Conservation (phyloP, 2,113 vertebrate species). For the Hippocampus mohnikei region DNA sequence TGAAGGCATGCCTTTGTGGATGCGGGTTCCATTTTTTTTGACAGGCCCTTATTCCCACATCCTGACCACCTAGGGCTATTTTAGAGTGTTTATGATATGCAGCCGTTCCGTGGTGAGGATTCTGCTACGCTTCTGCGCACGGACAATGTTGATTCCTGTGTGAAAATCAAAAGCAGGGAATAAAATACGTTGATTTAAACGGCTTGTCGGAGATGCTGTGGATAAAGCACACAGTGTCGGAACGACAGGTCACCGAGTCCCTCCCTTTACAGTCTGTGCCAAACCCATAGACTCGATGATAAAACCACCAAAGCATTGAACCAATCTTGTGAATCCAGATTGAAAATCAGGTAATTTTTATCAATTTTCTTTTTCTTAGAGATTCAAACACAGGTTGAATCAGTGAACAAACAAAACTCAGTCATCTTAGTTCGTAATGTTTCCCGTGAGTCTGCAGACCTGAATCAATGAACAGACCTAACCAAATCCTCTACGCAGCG, state of each 20-base stretch:
- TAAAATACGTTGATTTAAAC: conserved; percentile 17
- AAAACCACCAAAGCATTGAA: neutral
- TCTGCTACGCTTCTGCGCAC: conserved; percentile 21
- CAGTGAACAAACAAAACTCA: neutral
- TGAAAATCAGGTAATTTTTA: no score
- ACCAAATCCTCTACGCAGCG: no score
- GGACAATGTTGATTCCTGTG: conserved; percentile 21
- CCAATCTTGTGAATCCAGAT: neutral
- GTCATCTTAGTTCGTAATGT: neutral
- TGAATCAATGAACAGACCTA: no score
- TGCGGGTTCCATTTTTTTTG: conserved; percentile 46
- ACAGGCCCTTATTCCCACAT: conserved; percentile 68
- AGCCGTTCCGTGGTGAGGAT: conserved; percentile 25
- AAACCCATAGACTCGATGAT: neutral
- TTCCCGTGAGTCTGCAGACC: no score
- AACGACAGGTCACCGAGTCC: neutral
- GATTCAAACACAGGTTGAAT: neutral
- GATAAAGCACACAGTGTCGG: neutral
- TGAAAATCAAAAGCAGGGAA: conserved; percentile 3
- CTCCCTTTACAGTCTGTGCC: neutral
- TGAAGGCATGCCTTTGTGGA: conserved; percentile 68
- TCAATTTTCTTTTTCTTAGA: neutral
- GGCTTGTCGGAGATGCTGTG: neutral
- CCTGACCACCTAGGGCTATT: conserved; percentile 52
- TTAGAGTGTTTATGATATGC: conserved; percentile 61